Evolutionary conservation across 30 jellyfish, hydroid and myxozoan species (phyloP).

Genomic region (Aurelia sp.): DNA sequence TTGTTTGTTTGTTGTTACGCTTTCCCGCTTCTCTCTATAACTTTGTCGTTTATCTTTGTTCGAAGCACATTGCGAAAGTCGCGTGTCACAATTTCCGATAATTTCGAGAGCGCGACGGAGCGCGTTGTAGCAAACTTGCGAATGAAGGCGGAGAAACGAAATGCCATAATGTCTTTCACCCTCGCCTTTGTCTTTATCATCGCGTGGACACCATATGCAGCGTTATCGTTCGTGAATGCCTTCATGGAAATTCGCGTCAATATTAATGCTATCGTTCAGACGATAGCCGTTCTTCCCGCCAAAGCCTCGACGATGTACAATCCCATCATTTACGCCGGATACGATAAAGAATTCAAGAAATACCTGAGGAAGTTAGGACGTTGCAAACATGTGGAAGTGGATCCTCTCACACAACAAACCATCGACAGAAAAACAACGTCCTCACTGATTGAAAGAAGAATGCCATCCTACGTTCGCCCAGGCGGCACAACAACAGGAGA

Average conservation of each 20-base stretch:
- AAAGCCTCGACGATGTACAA: slow-evolving; percentile 62
- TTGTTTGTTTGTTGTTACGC: slow-evolving; percentile 34
- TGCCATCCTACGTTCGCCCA: too few relatives aligned
- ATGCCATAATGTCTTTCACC: slow-evolving; percentile 31
- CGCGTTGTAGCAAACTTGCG: slow-evolving; percentile 12
- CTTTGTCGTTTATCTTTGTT: slow-evolving; percentile 1
- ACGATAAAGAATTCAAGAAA: slow-evolving; percentile 21
- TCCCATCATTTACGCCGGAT: slow-evolving; percentile 38
- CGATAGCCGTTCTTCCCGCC: slow-evolving; percentile 50
- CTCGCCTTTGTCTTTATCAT: slow-evolving; percentile 45
- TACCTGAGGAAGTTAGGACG: not conserved
- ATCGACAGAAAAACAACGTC: too few relatives aligned
- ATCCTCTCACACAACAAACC: too few relatives aligned
- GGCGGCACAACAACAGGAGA: too few relatives aligned
- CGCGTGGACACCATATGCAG: slow-evolving; percentile 76
- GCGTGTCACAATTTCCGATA: not conserved
- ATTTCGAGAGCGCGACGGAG: not conserved
- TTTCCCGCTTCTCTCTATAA: slow-evolving; percentile 33
- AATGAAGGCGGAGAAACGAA: slow-evolving; percentile 59
- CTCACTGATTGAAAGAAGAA: too few relatives aligned
- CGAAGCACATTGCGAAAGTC: slow-evolving; percentile 20
- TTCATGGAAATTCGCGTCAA: slow-evolving; percentile 1
- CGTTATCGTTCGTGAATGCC: slow-evolving; percentile 15
- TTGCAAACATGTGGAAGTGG: too few relatives aligned
- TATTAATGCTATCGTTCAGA: not conserved